A percentile compares a stretch with the other conserved stretches of the same genome.
Evolutionary conservation across 2,797 vertebrate genomes (phyloP).

Genomic region (Anableps anableps): DNA sequence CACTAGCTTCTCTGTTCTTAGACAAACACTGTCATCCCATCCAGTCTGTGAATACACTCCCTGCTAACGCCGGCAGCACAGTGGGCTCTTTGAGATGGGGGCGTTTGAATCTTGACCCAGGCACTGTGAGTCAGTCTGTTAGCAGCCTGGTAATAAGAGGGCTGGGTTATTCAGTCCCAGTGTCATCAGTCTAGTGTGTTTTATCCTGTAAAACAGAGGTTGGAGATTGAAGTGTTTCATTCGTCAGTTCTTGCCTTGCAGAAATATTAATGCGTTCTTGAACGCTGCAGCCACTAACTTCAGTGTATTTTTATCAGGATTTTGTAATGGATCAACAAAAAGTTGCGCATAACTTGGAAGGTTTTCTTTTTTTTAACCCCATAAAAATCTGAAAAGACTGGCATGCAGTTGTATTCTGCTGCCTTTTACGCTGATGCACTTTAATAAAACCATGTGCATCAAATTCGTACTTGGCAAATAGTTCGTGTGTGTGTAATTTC

Average conservation of each 20-base stretch:
- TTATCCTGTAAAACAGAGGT: conserved; percentile 29
- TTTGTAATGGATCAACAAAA: background rate
- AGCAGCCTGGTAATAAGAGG: conserved; percentile 52
- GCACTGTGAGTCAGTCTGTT: conserved; percentile 67
- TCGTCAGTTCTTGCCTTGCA: background rate
- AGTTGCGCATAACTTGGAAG: background rate
- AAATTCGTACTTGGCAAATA: background rate
- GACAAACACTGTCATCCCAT: conserved; percentile 56
- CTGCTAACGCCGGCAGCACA: conserved; percentile 55
- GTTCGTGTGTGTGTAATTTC: background rate
- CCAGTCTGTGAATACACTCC: conserved; percentile 57
- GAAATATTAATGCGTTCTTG: background rate
- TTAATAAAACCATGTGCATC: background rate
- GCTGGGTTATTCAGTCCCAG: conserved; percentile 34
- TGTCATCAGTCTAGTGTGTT: conserved; percentile 37
- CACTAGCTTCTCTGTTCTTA: conserved; percentile 52
- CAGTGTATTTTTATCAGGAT: background rate
- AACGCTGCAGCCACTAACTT: background rate
- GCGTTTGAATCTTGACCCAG: conserved; percentile 61
- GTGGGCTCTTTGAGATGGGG: conserved; percentile 65
- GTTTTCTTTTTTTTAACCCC: background rate
- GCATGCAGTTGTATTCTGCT: background rate
- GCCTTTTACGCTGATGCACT: background rate
- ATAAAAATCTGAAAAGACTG: background rate
- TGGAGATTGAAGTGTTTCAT: background rate